Percentiles rank a stretch among this genome's conserved stretches.
Evolutionary conservation across 64 coral and sea anemone genomes (phyloP).

Genomic region (Exaiptasia diaphana): DNA sequence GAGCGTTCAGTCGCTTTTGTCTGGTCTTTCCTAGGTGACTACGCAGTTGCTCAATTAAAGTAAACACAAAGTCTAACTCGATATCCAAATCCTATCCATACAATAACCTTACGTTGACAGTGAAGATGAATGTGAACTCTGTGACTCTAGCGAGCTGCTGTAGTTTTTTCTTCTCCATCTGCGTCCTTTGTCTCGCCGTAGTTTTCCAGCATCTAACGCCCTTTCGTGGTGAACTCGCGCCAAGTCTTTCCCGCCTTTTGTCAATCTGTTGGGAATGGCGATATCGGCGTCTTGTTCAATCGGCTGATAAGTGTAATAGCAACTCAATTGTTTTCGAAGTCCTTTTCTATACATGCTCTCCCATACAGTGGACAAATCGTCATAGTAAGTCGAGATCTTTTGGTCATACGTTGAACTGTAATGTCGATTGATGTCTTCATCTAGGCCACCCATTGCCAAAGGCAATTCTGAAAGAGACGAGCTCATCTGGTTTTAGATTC

Average conservation of each 20-base stretch:
- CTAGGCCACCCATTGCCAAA: neutral
- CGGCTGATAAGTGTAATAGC: neutral
- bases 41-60: too few species aligned
- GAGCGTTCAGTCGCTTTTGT: too few species aligned
- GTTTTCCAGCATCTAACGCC: slow-evolving; percentile 55
- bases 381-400: neutral
- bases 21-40: too few species aligned
- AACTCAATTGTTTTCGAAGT: neutral
- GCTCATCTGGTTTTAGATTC: neutral
- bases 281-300: neutral
- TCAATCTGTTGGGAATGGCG: neutral
- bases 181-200: slow-evolving; percentile 46
- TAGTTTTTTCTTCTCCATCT: slow-evolving; percentile 51
- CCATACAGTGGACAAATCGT: slow-evolving; percentile 16
- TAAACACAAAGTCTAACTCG: too few species aligned
- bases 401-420: neutral
- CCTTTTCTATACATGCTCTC: slow-evolving; percentile 26
- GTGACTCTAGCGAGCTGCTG: neutral
- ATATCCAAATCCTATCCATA: too few species aligned
- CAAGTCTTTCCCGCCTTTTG: slow-evolving; percentile 54
- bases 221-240: slow-evolving; percentile 46
- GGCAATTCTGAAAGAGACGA: neutral
- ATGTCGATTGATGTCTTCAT: slow-evolving; percentile 6
- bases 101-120: neutral
- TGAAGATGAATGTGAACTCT: neutral